Conservation (phyloP, 2,113 vertebrate genomes). For the Poeciliopsis retropinna region DNA sequence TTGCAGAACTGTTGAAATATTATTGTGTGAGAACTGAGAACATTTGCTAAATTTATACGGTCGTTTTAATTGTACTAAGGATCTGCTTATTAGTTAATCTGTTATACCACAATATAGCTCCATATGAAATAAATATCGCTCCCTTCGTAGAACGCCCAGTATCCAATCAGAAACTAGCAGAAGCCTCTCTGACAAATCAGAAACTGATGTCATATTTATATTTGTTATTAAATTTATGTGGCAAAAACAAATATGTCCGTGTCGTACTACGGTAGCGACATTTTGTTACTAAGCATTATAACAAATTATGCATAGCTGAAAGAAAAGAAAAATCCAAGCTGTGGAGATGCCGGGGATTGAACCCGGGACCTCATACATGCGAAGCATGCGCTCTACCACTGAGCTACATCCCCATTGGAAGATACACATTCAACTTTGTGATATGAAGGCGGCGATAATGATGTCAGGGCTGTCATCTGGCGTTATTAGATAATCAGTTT, state of each 20-base stretch:
- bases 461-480: no score
- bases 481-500: fast-evolving
- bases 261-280: no score
- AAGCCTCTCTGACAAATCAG: constrained; percentile 35
- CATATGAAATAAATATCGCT: not conserved
- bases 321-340: not conserved
- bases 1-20: not conserved
- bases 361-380: constrained; percentile 88
- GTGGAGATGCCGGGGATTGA: constrained; percentile 88
- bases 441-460: no score
- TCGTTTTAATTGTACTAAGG: not conserved
- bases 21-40: not conserved
- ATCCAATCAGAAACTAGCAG: constrained; percentile 44
- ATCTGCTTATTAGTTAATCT: not conserved
- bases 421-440: fast-evolving
- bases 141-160: not conserved
- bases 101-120: no score
- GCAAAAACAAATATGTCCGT: not conserved
- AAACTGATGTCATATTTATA: not conserved
- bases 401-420: constrained; percentile 83
- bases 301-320: no score
- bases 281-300: no score
- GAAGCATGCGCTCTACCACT: constrained; percentile 89
- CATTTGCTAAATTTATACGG: not conserved
- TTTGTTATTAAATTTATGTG: fast-evolving